These are phyloP conservation scores for Piaya cayana DNA, from an alignment of 2,113 vertebrate genomes.

Conservation along the genomic window DNA sequence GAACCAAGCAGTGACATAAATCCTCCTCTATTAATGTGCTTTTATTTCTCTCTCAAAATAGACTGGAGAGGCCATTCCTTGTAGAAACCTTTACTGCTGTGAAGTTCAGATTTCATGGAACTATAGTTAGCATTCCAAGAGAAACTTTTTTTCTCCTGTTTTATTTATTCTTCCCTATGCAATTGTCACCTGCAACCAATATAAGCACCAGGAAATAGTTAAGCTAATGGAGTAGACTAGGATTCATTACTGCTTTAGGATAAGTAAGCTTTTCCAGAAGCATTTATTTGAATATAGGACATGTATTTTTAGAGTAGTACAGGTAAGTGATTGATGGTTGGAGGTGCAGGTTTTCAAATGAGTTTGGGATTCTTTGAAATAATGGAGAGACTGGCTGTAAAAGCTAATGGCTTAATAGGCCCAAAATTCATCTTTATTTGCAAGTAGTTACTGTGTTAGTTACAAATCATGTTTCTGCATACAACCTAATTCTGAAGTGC, in stretches of 20 bases:
- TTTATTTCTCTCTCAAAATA: not conserved
- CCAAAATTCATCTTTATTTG: not conserved
- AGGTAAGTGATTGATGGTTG: not conserved
- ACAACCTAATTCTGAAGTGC: not conserved
- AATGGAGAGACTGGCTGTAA: not conserved
- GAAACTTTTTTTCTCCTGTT: accelerated
- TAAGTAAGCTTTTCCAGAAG: not conserved
- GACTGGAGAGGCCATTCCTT: not conserved
- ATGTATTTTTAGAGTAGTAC: not conserved
- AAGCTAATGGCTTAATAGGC: not conserved
- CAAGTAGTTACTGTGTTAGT: not conserved
- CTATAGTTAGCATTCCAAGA: not conserved
- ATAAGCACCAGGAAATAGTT: not conserved
- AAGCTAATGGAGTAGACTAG: not conserved
- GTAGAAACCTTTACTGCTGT: not conserved
- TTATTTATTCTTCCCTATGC: not conserved
- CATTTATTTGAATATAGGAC: not conserved
- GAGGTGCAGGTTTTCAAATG: not conserved
- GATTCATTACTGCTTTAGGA: not conserved
- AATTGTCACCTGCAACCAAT: not conserved
- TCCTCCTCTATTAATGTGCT: accelerated
- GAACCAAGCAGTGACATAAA: not conserved
- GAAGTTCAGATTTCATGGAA: not conserved
- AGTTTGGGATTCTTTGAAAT: not conserved
- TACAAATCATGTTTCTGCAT: not conserved